Percentiles rank a stretch among this genome's conserved stretches.
phyloP scores from a whole-genome alignment of 1,140 invertebrate species.

The Drosophila quadrilineata region DNA sequence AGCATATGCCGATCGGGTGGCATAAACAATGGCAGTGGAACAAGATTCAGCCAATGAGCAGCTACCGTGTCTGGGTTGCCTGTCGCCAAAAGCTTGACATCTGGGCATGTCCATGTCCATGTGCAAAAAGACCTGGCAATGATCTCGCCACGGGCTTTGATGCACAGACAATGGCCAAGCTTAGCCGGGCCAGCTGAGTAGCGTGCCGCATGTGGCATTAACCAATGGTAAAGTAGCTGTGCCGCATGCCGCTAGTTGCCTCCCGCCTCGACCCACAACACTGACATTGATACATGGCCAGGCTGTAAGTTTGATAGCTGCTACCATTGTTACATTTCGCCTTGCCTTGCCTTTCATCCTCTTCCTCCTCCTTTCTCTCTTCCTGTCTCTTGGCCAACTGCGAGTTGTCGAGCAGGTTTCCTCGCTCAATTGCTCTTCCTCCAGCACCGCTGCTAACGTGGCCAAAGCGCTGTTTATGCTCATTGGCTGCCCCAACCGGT shows the following conservation, averaged over 20 bases:
- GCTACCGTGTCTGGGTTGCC: constrained; percentile 30
- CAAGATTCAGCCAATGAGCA: constrained; percentile 49
- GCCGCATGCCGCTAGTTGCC: constrained; percentile 31
- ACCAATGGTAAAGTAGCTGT: constrained; percentile 53
- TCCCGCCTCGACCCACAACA: constrained; percentile 26
- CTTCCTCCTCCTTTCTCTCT: neutral
- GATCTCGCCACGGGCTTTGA: constrained; percentile 23
- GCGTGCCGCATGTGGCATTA: constrained; percentile 28
- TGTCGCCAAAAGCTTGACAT: constrained; percentile 56
- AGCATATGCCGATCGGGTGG: constrained; percentile 6
- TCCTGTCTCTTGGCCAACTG: neutral
- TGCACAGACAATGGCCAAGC: constrained; percentile 43
- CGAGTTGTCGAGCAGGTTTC: constrained; percentile 36
- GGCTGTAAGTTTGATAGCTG: constrained; percentile 65
- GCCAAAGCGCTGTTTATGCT: constrained; percentile 30
- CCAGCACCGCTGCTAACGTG: constrained; percentile 6
- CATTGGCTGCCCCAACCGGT: constrained; percentile 39
- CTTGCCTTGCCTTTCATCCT: neutral
- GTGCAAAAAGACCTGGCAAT: neutral
- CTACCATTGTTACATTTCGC: constrained; percentile 67
- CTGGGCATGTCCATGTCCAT: constrained; percentile 46
- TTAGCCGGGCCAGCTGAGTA: no score
- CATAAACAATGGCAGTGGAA: constrained; percentile 55
- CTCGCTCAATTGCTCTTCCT: constrained; percentile 29
- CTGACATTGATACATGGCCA: constrained; percentile 75